Base-by-base conservation (phyloP, 2,888 invertebrate species). In the Apamea anceps region DNA sequence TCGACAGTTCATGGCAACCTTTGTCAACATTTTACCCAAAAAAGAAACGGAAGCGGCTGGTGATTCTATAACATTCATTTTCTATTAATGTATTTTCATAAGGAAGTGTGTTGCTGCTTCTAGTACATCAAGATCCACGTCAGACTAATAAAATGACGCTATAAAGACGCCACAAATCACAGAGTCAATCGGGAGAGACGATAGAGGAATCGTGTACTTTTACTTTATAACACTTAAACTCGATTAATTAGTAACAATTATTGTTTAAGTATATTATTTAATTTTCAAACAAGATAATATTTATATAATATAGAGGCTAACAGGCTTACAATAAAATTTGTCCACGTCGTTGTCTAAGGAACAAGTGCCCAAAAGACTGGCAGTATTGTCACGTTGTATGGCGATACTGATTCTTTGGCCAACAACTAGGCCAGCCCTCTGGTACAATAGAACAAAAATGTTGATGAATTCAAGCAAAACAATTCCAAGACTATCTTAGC, bases 111-210 rank as follows among this genome's bases (percentile, higher is more conserved):
- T 28, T 28, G 25, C 37, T 62, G 32, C 51, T 81, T 74, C 74
- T 37, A 28, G 51, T 18, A 37, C 5, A 21, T 62, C 42, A 81
- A 88, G 7, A 79, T 88, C 87, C 25, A 28, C 68, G 88, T 57
- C 60, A 80, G 77, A 82, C 76, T 73, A 87, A 87, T 88, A 88
- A 88, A 87, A 85, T 70, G 68, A 54, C 42, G 37, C 72, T 87
- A 87, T 88, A 82, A 85, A 88, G 70, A 65, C n/a, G n/a, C 72
- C 45, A 85, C 79, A 83, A 85, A 85, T 87, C 82, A 51, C 71
- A 66, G 75, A 72, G 76, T 51, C 75, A 48, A 65, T 68, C 75
- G 80, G 81, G 77, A 81, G 68, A 54, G 28, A 67, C 74, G 42
- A 72, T 73, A 65, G 65, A 75, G 54, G 62, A 70, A 79, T 65